A percentile compares a stretch with the other conserved stretches of the same genome.
Conservation (phyloP, 2,797 vertebrate species). For the Sandelia bainsii region DNA sequence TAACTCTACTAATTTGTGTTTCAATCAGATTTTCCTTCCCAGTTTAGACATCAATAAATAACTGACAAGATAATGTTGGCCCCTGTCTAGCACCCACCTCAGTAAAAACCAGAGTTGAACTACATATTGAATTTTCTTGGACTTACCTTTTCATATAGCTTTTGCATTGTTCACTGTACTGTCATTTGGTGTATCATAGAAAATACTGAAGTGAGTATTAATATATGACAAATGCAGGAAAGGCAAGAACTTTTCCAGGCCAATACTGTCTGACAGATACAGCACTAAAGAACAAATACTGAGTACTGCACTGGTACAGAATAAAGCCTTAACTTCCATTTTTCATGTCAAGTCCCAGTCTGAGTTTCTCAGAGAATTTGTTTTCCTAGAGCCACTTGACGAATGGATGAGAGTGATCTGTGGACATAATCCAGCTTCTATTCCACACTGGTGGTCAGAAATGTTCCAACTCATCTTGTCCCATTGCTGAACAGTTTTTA, state of each 20-base stretch:
- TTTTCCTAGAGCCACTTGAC: slow-evolving; percentile 38
- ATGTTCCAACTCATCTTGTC: slow-evolving; percentile 49
- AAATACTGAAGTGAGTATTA: neutral
- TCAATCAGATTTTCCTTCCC: slow-evolving; percentile 21
- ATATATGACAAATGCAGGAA: slow-evolving; percentile 13
- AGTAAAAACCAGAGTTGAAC: slow-evolving; percentile 2
- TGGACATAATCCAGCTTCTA: slow-evolving; percentile 47
- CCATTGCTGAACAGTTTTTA: slow-evolving; percentile 52
- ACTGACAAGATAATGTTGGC: slow-evolving; percentile 33
- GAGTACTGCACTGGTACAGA: neutral
- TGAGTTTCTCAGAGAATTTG: slow-evolving; percentile 47
- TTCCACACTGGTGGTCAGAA: slow-evolving; percentile 51
- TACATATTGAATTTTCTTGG: neutral
- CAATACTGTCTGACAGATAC: neutral
- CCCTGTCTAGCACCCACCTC: neutral
- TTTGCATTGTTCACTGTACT: neutral
- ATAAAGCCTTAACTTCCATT: slow-evolving; percentile 13
- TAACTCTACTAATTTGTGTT: slow-evolving; percentile 30
- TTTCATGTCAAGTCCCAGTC: slow-evolving; percentile 32
- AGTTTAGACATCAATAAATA: slow-evolving; percentile 41
- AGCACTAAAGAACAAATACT: neutral
- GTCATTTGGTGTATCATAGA: neutral
- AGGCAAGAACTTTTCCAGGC: slow-evolving; percentile 1
- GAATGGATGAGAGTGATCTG: slow-evolving; percentile 14
- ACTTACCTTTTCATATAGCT: slow-evolving; percentile 12